These are phyloP conservation scores for Salticus scenicus DNA, from an alignment of 2,888 invertebrate genomes.

Conservation along the genomic window DNA sequence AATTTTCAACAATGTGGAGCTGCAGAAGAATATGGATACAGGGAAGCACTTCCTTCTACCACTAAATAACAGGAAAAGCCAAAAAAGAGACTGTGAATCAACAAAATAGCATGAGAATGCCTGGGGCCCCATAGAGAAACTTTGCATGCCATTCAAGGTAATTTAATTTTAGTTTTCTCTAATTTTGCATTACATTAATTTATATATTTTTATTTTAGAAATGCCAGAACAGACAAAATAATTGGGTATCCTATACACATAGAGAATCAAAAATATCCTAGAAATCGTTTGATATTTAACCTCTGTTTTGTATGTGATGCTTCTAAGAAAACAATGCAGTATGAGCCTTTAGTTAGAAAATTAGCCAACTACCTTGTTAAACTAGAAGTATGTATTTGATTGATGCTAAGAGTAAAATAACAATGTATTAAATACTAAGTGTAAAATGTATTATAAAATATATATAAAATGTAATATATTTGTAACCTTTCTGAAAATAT, in stretches of 20 bases:
- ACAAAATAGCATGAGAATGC: too few species aligned
- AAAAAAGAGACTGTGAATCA: too few species aligned
- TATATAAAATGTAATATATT: background rate
- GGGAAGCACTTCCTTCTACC: too few species aligned
- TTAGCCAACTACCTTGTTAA: conserved; percentile 90
- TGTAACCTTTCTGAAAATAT: background rate
- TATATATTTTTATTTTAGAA: conserved; percentile 78
- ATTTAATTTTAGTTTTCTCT: too few species aligned
- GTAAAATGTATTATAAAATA: too few species aligned
- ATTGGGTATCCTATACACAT: conserved; percentile 94
- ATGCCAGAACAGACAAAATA: conserved; percentile 88
- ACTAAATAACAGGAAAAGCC: too few species aligned
- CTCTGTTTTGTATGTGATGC: conserved; percentile 95
- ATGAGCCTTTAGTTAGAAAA: conserved; percentile 95
- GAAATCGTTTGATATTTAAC: conserved; percentile 97
- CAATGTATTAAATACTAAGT: too few species aligned
- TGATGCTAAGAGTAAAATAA: too few species aligned
- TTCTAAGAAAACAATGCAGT: conserved; percentile 90
- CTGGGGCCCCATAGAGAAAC: too few species aligned
- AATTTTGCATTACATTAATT: background rate
- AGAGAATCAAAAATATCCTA: conserved; percentile 88
- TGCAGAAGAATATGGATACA: too few species aligned
- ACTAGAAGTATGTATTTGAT: conserved; percentile 72
- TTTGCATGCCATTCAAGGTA: too few species aligned
- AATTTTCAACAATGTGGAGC: too few species aligned